These are phyloP conservation scores for Hipparchia semele DNA, from an alignment of 2,888 invertebrate genomes.

Conservation along the genomic window DNA sequence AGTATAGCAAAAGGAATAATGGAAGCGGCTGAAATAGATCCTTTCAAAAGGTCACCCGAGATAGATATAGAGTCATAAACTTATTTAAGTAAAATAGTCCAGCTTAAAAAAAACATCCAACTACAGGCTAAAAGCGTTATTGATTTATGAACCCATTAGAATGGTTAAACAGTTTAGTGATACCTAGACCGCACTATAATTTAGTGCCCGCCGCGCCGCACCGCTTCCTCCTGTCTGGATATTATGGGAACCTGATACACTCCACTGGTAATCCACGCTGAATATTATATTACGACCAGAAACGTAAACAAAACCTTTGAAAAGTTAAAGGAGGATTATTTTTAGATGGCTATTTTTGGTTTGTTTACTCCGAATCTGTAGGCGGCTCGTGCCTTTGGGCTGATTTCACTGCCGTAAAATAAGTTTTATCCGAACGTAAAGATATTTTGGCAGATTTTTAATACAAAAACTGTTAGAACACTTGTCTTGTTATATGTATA, in stretches of 20 bases:
- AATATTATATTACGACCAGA: slow-evolving; percentile 35
- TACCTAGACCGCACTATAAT: slow-evolving; percentile 44
- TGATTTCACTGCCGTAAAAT: too few species aligned
- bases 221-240: slow-evolving; percentile 43
- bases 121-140: slow-evolving; percentile 24
- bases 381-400: not conserved
- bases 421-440: too few species aligned
- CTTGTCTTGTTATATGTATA: too few species aligned
- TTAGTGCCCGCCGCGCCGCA: slow-evolving; percentile 33
- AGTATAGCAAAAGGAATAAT: not conserved
- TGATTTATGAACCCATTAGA: slow-evolving; percentile 43
- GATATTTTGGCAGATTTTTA: too few species aligned
- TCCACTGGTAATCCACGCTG: slow-evolving; percentile 33
- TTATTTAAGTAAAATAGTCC: not conserved
- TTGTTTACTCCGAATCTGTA: not conserved
- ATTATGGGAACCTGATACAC: slow-evolving; percentile 43
- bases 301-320: not conserved
- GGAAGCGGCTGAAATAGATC: not conserved
- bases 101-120: not conserved
- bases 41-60: not conserved
- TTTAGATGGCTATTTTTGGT: not conserved
- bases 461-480: too few species aligned
- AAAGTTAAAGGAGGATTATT: not conserved
- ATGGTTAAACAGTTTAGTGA: slow-evolving; percentile 37
- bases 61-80: not conserved